These are phyloP conservation scores for Anguilla japonica DNA, from an alignment of 2,113 vertebrate species.

Conservation along the genomic window DNA sequence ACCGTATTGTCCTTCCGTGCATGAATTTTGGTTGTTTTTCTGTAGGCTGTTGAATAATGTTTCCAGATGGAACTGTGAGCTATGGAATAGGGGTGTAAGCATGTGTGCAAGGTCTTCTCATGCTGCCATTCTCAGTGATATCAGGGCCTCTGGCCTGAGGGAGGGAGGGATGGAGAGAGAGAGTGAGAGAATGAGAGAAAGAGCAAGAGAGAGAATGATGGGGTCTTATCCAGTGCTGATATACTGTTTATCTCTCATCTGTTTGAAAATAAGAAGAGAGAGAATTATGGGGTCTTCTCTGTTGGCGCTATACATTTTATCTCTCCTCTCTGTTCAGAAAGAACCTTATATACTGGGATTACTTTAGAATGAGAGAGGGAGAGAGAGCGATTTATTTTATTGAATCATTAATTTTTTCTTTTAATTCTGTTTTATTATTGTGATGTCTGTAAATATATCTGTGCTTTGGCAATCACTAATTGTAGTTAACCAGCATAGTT, in stretches of 20 bases:
- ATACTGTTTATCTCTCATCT: too few species aligned
- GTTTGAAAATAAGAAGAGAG: neutral
- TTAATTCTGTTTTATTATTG: too few species aligned
- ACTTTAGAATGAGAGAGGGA: neutral
- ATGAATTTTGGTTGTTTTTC: conserved; percentile 29
- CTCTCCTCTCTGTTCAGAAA: neutral
- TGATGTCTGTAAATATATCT: too few species aligned
- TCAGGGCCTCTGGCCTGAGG: conserved; percentile 22
- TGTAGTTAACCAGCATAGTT: too few species aligned
- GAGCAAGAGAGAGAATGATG: too few species aligned
- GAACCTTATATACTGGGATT: conserved; percentile 10
- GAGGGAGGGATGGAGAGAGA: too few species aligned
- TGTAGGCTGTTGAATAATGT: conserved; percentile 34
- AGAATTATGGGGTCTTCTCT: neutral
- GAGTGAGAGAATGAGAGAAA: too few species aligned
- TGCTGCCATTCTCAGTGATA: conserved; percentile 22
- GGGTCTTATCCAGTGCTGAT: too few species aligned
- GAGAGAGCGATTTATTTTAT: neutral
- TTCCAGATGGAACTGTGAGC: conserved; percentile 4
- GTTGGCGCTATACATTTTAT: neutral
- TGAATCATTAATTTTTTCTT: too few species aligned
- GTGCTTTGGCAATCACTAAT: too few species aligned
- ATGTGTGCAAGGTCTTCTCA: conserved; percentile 14
- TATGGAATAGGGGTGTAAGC: neutral
- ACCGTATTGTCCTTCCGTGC: neutral